Conservation (phyloP, 2,888 invertebrate species). For the Philereme transversata region DNA sequence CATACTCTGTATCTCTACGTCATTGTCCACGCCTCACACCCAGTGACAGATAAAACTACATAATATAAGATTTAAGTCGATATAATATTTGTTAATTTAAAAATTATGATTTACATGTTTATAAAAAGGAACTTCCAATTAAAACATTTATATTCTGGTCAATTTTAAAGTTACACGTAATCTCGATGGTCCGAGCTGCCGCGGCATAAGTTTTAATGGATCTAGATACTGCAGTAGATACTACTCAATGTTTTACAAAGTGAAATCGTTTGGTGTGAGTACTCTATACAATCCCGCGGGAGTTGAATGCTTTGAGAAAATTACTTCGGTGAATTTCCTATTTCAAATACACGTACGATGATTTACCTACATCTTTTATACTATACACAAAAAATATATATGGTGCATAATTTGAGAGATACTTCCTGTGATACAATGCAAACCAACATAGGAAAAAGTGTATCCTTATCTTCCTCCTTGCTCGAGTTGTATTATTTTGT, state of each 20-base stretch:
- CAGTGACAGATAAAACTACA: too few species aligned
- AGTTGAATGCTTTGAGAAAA: conserved; percentile 21
- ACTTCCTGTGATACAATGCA: too few species aligned
- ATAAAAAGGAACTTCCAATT: conserved; percentile 8
- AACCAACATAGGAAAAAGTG: too few species aligned
- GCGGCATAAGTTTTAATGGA: conserved; percentile 52
- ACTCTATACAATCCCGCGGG: conserved; percentile 28
- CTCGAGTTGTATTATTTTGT: too few species aligned
- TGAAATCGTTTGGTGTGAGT: conserved; percentile 38
- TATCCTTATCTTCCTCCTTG: too few species aligned
- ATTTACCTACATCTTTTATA: too few species aligned
- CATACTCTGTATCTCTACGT: too few species aligned
- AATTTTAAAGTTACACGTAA: conserved; percentile 64
- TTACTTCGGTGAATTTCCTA: conserved; percentile 40
- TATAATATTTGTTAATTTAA: too few species aligned
- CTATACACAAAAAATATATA: too few species aligned
- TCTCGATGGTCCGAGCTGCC: conserved; percentile 45
- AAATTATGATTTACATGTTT: not conserved
- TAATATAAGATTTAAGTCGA: too few species aligned
- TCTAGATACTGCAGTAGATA: conserved; percentile 29
- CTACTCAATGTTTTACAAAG: conserved; percentile 48
- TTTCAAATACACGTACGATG: conserved; percentile 8
- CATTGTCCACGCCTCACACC: too few species aligned
- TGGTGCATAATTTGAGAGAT: too few species aligned
- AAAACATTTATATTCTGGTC: conserved; percentile 46